A percentile compares a stretch with the other conserved stretches of the same genome.
These are phyloP conservation scores for Thymelicus sylvestris DNA, from an alignment of 2,888 invertebrate species.

Conservation along the genomic window DNA sequence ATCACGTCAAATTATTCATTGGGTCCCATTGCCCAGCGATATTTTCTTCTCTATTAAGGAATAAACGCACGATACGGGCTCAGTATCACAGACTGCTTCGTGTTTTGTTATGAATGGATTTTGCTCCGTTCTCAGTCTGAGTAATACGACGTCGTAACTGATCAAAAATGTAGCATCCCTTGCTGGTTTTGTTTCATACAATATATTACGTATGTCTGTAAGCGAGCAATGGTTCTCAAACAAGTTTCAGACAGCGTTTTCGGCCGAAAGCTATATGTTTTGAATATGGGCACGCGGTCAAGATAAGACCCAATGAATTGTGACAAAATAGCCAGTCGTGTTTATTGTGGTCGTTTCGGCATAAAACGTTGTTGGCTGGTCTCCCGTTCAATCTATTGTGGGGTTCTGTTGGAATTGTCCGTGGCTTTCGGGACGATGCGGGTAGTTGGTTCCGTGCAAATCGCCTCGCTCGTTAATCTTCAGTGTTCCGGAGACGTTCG, in stretches of 20 bases:
- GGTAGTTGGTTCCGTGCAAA: conserved; percentile 36
- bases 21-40: conserved; percentile 45
- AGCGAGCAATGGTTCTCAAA: conserved; percentile 6
- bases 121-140: conserved; percentile 46
- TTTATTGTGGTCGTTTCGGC: conserved; percentile 50
- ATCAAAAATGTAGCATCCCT: not conserved
- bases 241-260: conserved; percentile 7
- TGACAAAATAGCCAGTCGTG: conserved; percentile 53
- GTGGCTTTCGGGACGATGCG: conserved; percentile 23
- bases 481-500: conserved; percentile 34
- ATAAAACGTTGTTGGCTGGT: conserved; percentile 29
- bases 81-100: conserved; percentile 56
- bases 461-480: conserved; percentile 35
- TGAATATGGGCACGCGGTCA: conserved; percentile 46
- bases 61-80: conserved; percentile 59
- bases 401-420: conserved; percentile 28
- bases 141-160: conserved; percentile 3
- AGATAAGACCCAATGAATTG: conserved; percentile 56
- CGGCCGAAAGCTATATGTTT: conserved; percentile 18
- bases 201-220: not conserved
- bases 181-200: not conserved
- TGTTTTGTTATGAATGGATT: conserved; percentile 55
- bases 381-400: conserved; percentile 31
- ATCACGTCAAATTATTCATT: conserved; percentile 47
- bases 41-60: conserved; percentile 63